These are phyloP conservation scores for Percopsis omiscomaycus DNA, from an alignment of 2,797 vertebrate species.

Conservation along the genomic window DNA sequence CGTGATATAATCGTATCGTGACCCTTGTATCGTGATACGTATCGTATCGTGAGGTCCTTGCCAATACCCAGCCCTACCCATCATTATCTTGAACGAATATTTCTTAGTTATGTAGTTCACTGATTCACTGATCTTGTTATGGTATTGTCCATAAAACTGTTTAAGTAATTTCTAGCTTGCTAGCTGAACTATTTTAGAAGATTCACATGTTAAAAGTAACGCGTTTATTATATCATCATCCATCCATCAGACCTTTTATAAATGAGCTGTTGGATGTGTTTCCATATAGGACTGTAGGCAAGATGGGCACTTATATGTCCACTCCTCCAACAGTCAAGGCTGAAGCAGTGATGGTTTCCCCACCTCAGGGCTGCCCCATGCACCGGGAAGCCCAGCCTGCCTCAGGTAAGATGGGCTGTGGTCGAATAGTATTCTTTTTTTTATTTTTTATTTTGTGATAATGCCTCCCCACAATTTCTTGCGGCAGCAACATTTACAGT, in stretches of 20 bases:
- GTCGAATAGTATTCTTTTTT: background rate
- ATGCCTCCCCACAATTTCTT: no score
- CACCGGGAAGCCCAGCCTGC: constrained; percentile 66
- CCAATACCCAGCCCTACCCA: no score
- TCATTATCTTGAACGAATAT: no score
- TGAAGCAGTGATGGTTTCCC: constrained; percentile 42
- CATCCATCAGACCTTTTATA: background rate
- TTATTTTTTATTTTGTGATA: no score
- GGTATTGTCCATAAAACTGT: no score
- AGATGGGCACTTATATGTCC: constrained; percentile 82
- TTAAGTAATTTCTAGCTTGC: no score
- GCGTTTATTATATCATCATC: background rate
- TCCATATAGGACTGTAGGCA: constrained; percentile 9
- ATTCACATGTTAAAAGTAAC: background rate
- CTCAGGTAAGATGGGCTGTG: constrained; percentile 39
- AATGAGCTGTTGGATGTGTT: background rate
- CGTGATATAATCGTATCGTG: no score
- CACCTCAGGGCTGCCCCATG: constrained; percentile 81
- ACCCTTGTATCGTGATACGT: no score
- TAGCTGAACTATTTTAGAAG: background rate
- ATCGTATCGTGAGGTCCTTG: no score
- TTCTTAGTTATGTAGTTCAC: no score
- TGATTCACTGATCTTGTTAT: no score
- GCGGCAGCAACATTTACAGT: no score
- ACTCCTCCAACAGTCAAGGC: constrained; percentile 61